Evolutionary conservation across 2,797 vertebrate species (phyloP), one percentile per base, ranked within the genome.

Genomic region (Crocodylus rhombifer): DNA sequence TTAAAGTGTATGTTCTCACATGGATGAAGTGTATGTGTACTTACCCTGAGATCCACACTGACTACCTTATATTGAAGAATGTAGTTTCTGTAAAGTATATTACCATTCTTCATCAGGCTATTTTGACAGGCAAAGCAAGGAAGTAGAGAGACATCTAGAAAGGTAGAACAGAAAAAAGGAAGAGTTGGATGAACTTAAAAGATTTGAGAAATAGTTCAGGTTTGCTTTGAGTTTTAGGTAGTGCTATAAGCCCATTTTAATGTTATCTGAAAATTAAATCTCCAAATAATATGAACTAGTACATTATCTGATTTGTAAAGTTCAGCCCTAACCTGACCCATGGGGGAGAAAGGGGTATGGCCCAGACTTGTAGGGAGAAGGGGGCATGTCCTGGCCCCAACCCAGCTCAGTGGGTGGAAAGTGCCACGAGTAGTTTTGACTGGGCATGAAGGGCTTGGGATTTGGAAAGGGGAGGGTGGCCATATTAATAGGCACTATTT

Each of bases 21-120:
- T 51, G 42, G 42, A 51, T 51, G 42, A 7, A 51, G 42, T 51
- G 11, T 51, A 51, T 51, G 42, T 51, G 42, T 51, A 51, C 42
- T 51, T 51, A 51, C 42, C 42, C 42, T 51, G 42, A 51, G 42
- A 51, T 51, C 42, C 42, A 51, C 42, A 51, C 42, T 51, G 42
- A 51, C 42, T 51, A 51, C 42, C 42, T 51, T 42, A 42, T 42
- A 79, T 93, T 79, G 82, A 91, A 95, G 91, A 94, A 57, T 92
- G 85, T 90, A 92, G 94, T 87, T 83, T 77, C 65, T 80, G 30
- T 9, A 80, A 88, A 21, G 69, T 90, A 84, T 92, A 93, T 86
- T 5, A 6, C 76, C 90, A 5, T n/a, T 92, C 88, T 93, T 96
- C 93, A 87, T 92, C 75, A 92, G 93, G 94, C 42, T 65, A 56